Evolutionary conservation across 2,797 vertebrate species (phyloP), one percentile per base, ranked within the genome.

Genomic region (Capromys pilorides): DNA sequence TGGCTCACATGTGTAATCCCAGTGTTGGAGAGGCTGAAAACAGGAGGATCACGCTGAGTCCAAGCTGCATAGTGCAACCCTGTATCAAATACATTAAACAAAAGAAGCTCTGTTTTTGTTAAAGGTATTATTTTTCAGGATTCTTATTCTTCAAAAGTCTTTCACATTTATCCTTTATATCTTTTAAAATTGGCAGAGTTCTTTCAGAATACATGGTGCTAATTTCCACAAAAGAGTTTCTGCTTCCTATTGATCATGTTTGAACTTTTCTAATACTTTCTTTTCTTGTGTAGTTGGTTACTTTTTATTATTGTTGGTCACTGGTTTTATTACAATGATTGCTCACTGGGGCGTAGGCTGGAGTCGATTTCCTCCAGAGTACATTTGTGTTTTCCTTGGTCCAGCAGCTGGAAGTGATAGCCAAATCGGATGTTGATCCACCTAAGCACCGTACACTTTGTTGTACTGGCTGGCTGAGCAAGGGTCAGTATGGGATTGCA

Each of bases 171-270:
- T 64, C 9, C 59, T 91, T 57, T 19, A 21, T 71, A 57, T 91
- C 13, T 90, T 80, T 62, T 14, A 41, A 71, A 71, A 41, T 12
- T 45, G 22, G 12, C 12, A 12, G 9, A 69, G 22, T 87, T 54
- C 71, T 94, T 93, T 96, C 82, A 87, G 5, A 82, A 49, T 78
- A 7, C 64, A 59, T 57, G 3, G 10, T 87, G n/a, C 14, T 85
- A 24, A 86, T 95, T 77, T 82, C n/a, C 71, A 26, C 12, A 91
- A 2, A 62, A 88, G 2, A 82, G 1, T 67, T 94, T 95, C 6
- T 64, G 10, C 26, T 73, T 90, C 83, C 39, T 41, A 13, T 6
- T 66, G 1, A 80, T 81, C 90, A 41, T 88, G n/a, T 78, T 54
- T 80, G 5, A 39, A 86, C 10, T 16, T 39, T 4, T 88, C 11